Evolutionary conservation across 1,140 invertebrate genomes (phyloP).

Genomic region (Wiebesia pumilae): DNA sequence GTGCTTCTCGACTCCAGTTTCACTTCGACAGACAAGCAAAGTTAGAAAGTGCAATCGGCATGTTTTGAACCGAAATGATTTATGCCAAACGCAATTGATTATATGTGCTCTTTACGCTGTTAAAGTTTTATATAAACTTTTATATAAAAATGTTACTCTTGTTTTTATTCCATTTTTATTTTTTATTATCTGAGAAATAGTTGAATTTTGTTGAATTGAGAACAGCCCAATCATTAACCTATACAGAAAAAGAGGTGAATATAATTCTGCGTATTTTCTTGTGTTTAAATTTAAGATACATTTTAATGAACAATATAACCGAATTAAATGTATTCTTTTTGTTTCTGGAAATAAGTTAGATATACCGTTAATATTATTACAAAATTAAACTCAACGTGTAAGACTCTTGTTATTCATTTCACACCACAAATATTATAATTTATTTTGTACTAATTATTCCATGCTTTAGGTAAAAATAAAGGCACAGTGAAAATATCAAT

Average conservation of each 20-base stretch:
- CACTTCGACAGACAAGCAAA: constrained; percentile 27
- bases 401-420: no score
- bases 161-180: background rate
- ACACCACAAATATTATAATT: no score
- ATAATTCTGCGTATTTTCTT: no score
- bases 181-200: background rate
- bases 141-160: no score
- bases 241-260: background rate
- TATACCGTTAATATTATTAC: no score
- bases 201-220: background rate
- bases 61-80: background rate
- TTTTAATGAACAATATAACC: background rate
- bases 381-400: no score
- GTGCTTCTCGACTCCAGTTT: constrained; percentile 39
- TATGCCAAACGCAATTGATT: constrained; percentile 15
- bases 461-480: no score
- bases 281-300: background rate
- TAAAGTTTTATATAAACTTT: constrained; percentile 8
- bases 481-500: no score
- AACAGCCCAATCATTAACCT: background rate
- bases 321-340: background rate
- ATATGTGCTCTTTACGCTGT: background rate
- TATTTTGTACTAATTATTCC: no score
- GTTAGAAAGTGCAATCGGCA: constrained; percentile 24
- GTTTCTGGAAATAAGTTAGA: background rate